Evolutionary conservation across 2,113 vertebrate genomes (phyloP), one percentile per base, ranked within the genome.

Genomic region (Cebus imitator): DNA sequence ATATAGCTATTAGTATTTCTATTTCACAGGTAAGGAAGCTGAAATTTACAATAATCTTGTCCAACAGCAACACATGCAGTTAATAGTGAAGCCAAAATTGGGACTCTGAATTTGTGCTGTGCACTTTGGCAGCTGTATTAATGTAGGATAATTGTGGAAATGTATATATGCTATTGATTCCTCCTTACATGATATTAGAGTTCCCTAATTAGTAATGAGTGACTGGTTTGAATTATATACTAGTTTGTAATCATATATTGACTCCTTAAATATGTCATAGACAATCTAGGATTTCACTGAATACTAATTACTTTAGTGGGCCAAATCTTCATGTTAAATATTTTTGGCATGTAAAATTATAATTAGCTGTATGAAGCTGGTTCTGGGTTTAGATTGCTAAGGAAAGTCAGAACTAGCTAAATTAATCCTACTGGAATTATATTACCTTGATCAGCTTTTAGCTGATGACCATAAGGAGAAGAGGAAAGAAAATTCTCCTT

Each of bases 391-490:
- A 18, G 40, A 72, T 72, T 85, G 78, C 48, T 68, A 14, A 89
- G 30, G 66, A 89, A 94, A 79, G 35, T 79, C 10, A 91, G 73
- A 95, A 91, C 30, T 64, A 91, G 5, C 72, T 94, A 85, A 94
- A 79, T 85, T 52, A 85, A 78, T 88, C 73, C 30, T 45, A 0
- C 43, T 66, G 32, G 90, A 84, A 78, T 79, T 14, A 14, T 58
- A 20, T 27, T 86, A 40, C n/a, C 27, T 93, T 76, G 8, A 80
- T 93, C 83, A 80, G 8, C 68, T 84, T 64, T 86, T 58, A 72
- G 80, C 18, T 72, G 14, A 94, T 76, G 64, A 30, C 57, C 64
- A 13, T 37, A 40, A 27, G 7, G 43, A 73, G 27, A 11, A 4
- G 16, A 81, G 27, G 5, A 68, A 82, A 83, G 9, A 13, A 57